Evolutionary conservation across 2,113 vertebrate species (phyloP).

Genomic region (Collichthys lucidus): DNA sequence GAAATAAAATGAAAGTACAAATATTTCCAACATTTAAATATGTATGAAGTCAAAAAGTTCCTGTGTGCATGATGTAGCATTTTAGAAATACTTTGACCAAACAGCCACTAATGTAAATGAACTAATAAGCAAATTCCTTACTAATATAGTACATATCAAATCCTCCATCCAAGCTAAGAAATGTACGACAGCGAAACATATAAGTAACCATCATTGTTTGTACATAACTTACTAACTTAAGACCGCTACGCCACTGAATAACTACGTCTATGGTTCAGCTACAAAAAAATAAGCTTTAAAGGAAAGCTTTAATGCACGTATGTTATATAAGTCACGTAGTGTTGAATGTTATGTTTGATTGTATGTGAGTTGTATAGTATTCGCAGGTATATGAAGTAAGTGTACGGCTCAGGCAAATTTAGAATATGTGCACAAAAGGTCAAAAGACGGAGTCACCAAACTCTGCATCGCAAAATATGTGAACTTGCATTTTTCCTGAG

Average conservation of each 20-base stretch:
- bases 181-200: slow-evolving; percentile 34
- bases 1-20: slow-evolving; percentile 48
- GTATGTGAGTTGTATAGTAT: neutral
- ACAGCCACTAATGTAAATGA: slow-evolving; percentile 37
- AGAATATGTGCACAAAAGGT: slow-evolving; percentile 3
- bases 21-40: slow-evolving; percentile 63
- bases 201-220: slow-evolving; percentile 30
- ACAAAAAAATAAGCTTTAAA: slow-evolving; percentile 55
- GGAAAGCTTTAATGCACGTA: slow-evolving; percentile 49
- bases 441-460: neutral
- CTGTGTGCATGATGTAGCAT: slow-evolving; percentile 24
- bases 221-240: slow-evolving; percentile 30
- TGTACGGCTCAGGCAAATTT: neutral
- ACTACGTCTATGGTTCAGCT: slow-evolving; percentile 59
- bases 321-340: slow-evolving; percentile 47
- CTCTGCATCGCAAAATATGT: neutral
- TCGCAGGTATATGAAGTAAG: neutral
- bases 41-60: slow-evolving; percentile 39
- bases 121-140: slow-evolving; percentile 34
- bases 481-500: slow-evolving; percentile 6
- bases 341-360: slow-evolving; percentile 11
- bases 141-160: slow-evolving; percentile 51
- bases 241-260: slow-evolving; percentile 50
- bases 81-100: slow-evolving; percentile 36
- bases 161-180: slow-evolving; percentile 28